Conservation (phyloP, 2,888 invertebrate species). For the Pterobdella sp. region DNA sequence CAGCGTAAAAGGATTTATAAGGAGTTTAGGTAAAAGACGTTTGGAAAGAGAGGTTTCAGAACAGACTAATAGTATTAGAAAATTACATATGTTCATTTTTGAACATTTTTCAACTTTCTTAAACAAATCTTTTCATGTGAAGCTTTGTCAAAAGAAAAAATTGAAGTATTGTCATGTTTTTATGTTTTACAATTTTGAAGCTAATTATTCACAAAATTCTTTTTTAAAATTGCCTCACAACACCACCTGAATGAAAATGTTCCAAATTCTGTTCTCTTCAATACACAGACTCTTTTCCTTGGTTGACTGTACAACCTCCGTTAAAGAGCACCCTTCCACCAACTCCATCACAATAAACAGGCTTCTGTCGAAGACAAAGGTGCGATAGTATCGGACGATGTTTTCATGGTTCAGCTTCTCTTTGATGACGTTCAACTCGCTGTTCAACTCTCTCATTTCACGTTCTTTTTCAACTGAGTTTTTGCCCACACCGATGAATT, state of each 20-base stretch:
- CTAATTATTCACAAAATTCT: too few relatives aligned
- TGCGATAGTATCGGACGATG: slow-evolving; percentile 44
- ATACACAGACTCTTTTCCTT: slow-evolving; percentile 51
- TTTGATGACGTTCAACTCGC: slow-evolving; percentile 52
- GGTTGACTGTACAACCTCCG: slow-evolving; percentile 52
- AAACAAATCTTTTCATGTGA: too few relatives aligned
- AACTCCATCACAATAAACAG: slow-evolving; percentile 54
- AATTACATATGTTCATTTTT: too few relatives aligned
- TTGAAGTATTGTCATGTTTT: too few relatives aligned
- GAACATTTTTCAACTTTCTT: too few relatives aligned
- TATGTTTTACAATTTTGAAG: too few relatives aligned
- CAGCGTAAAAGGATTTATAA: too few relatives aligned
- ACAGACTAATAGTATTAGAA: too few relatives aligned
- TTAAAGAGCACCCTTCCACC: slow-evolving; percentile 52
- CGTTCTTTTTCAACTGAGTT: slow-evolving; percentile 45
- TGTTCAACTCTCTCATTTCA: slow-evolving; percentile 52
- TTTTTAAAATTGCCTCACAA: background rate
- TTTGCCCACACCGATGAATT: slow-evolving; percentile 35
- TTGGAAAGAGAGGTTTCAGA: too few relatives aligned
- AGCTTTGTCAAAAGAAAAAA: too few relatives aligned
- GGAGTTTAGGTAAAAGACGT: too few relatives aligned
- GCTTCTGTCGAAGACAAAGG: slow-evolving; percentile 17
- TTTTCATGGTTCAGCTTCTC: slow-evolving; percentile 53
- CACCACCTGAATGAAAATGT: slow-evolving; percentile 51
- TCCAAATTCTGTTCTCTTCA: slow-evolving; percentile 51